A percentile compares a stretch with the other conserved stretches of the same genome.
Conservation (phyloP, 2,113 vertebrate genomes). For the Catagonus wagneri region DNA sequence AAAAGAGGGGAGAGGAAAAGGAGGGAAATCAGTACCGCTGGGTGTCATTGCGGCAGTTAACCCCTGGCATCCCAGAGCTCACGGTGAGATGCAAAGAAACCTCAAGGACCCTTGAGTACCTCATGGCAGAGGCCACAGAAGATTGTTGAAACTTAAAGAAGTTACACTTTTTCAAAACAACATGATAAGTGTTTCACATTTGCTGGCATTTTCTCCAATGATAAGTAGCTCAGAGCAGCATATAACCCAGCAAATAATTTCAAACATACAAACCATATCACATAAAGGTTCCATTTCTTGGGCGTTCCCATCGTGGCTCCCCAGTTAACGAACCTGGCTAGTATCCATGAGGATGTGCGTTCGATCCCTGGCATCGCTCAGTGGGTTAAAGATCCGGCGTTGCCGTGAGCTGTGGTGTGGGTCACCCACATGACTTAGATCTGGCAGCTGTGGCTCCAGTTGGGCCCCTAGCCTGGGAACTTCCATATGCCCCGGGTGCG, state of each 20-base stretch:
- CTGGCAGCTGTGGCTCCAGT: too few relatives aligned
- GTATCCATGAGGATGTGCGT: too few relatives aligned
- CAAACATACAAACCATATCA: background rate
- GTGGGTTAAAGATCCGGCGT: too few relatives aligned
- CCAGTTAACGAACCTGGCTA: too few relatives aligned
- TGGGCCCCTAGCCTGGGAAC: too few relatives aligned
- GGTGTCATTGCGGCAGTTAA: rapidly evolving
- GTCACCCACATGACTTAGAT: too few relatives aligned
- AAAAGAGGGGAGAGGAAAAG: too few relatives aligned
- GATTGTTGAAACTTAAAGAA: background rate
- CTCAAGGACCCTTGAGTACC: rapidly evolving
- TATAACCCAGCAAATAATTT: constrained; percentile 12
- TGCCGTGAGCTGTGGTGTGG: too few relatives aligned
- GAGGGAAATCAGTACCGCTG: background rate
- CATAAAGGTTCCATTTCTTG: too few relatives aligned
- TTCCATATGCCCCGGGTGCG: too few relatives aligned
- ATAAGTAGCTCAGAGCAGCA: background rate
- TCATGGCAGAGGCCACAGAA: background rate
- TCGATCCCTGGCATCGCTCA: too few relatives aligned
- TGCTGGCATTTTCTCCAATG: background rate
- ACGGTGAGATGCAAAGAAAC: background rate
- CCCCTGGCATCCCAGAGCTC: background rate
- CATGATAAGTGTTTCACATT: background rate
- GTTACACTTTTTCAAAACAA: background rate
- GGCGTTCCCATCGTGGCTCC: too few relatives aligned